Evolutionary conservation across 1,140 invertebrate genomes (phyloP), one percentile per base, ranked within the genome.

Genomic region (Drosophila ananassae): DNA sequence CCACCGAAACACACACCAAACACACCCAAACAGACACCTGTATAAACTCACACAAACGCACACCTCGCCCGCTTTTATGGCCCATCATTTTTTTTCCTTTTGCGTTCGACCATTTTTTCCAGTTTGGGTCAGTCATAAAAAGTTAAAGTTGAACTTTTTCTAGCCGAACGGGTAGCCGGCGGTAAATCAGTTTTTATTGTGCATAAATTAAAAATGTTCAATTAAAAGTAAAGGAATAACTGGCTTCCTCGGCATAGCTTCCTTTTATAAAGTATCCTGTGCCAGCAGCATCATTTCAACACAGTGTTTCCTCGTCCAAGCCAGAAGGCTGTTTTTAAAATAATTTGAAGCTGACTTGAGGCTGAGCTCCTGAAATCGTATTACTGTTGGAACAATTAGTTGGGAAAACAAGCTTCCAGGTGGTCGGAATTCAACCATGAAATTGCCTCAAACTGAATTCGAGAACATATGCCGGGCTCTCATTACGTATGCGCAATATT

Each of bases 161-260:
- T 66, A 58, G 64, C 66, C 44, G 55, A 61, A 25, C 51, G 73
- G 67, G 48, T 72, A 41, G 55, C 57, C 21, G 51, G 34, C 69
- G 77, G 64, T 85, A 81, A 85, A 85, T 85, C 81, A 72, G 81
- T 78, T 85, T 87, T 87, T 85, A 85, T 87, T 81, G 75, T 85
- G 82, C 81, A 85, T 85, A 85, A 85, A 87, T 85, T 85, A 87
- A 85, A 87, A 85, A 87, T 78, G 64, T 78, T 68, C 74, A 85
- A 85, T 85, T 85, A 85, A 85, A 82, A 83, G 56, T 53, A 17
- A 41, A 47, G 30, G 32, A 52, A 57, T n/a, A 52, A 63, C 47
- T 28, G 44, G 34, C 53, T 2, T 44, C 37, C 17, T 13, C 34
- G 34, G 10, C 10, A 37, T 2, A 37, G 17, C 17, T 17, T 17